phyloP scores from a whole-genome alignment of 2,797 vertebrate genomes.

The Ctenochaetus hawaiiensis region DNA sequence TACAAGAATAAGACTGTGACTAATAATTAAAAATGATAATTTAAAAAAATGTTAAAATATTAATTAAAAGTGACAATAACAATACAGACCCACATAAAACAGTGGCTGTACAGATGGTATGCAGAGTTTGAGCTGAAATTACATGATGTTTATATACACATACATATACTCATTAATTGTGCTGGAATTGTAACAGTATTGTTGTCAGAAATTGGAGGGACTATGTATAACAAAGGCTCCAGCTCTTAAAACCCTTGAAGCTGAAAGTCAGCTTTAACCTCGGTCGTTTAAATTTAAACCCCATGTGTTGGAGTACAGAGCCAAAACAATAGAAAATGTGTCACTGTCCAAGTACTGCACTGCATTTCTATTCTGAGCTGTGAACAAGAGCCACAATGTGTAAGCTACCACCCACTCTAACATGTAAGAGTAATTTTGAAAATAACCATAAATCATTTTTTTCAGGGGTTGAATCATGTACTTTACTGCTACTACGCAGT shows the following conservation, averaged over 20 bases:
- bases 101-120: background rate
- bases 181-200: background rate
- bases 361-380: slow-evolving; percentile 68
- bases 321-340: slow-evolving; percentile 69
- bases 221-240: background rate
- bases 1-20: no score
- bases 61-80: background rate
- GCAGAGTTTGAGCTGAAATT: background rate
- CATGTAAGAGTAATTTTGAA: slow-evolving; percentile 65
- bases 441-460: slow-evolving; percentile 63
- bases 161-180: background rate
- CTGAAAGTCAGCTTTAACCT: slow-evolving; percentile 38
- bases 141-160: background rate
- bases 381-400: slow-evolving; percentile 68
- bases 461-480: slow-evolving; percentile 34
- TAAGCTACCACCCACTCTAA: slow-evolving; percentile 67
- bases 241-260: slow-evolving; percentile 12
- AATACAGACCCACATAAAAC: background rate
- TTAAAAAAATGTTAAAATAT: background rate
- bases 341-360: slow-evolving; percentile 60
- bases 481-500: slow-evolving; percentile 24
- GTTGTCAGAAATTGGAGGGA: background rate
- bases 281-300: slow-evolving; percentile 56
- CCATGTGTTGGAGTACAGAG: slow-evolving; percentile 42
- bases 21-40: background rate